Evolutionary conservation across 1,140 invertebrate genomes (phyloP), one percentile per base, ranked within the genome.

Genomic region (Sycobia sp.): DNA sequence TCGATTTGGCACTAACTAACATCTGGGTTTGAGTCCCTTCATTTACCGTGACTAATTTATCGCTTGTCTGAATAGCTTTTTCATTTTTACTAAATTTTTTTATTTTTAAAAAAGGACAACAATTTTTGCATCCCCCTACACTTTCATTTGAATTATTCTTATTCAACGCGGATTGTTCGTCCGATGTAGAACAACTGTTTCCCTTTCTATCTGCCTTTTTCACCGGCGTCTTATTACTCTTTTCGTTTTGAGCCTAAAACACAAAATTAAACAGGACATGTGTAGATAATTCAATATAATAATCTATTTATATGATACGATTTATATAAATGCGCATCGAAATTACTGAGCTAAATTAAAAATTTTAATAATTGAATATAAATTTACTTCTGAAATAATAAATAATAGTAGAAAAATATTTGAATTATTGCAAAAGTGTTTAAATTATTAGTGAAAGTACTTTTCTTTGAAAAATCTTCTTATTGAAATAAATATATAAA

Each of bases 191-290:
- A 14, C 1, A 14, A 10, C 4, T 13, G 10, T 10, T 49, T 32
- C 14, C 3, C 23, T 36, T 22, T 36, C 46, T 34, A 4, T 22
- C 13, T n/a, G 22, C 10, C 22, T 23, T 47, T 4, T 23, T 58
- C 9, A 3, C 34, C 14, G 41, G 8, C 4, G 8, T 3, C 1
- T 23, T 47, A 16, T 69, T 53, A 27, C 41, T 20, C 8, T 57
- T 70, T 16, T 67, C 66, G 13, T 65, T 66, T 38, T 72, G 62
- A 11, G 44, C 62, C 49, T 71, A 53, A 75, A 69, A 47, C n/a
- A 69, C 16, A 53, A 36, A 38, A 34, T 34, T 62, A 9, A 8
- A 54, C 43, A 10, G 34, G 39, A 43, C 46, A 25, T 11, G 3
- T 49, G 25, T 46, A 13, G 34, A 39, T 18, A 38, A n/a, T n/a